Percentiles rank a stretch among this genome's conserved stretches.
These are phyloP conservation scores for Philopedon plagiatum DNA, from an alignment of 2,888 invertebrate genomes.

Conservation along the genomic window DNA sequence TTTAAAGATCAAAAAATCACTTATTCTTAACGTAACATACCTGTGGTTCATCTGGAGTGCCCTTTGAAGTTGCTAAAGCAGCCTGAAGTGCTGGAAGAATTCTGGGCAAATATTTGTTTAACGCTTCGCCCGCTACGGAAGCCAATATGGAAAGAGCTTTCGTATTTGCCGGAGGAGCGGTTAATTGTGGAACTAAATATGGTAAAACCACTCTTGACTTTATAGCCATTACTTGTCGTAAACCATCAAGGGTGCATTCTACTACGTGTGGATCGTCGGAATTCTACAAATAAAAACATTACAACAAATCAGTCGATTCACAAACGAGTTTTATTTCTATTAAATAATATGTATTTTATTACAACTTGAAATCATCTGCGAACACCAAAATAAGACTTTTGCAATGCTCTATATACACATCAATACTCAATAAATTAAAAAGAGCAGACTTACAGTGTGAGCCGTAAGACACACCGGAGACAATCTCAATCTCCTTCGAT, in stretches of 20 bases:
- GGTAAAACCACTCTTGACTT: conserved; percentile 96
- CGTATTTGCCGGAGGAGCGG: conserved; percentile 90
- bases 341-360: too few species aligned
- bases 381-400: too few species aligned
- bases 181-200: conserved; percentile 95
- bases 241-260: conserved; percentile 94
- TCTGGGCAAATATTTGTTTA: conserved; percentile 90
- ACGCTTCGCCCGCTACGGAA: conserved; percentile 93
- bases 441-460: too few species aligned
- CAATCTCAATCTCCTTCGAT: too few species aligned
- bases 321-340: too few species aligned
- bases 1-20: too few species aligned
- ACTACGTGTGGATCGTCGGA: conserved; percentile 85
- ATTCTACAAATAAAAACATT: conserved; percentile 70
- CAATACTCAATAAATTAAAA: too few species aligned
- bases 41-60: conserved; percentile 66
- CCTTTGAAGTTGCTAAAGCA: conserved; percentile 81
- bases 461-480: too few species aligned
- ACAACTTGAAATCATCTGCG: too few species aligned
- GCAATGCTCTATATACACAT: too few species aligned
- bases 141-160: conserved; percentile 94
- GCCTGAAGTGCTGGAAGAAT: conserved; percentile 92
- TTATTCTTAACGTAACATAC: conserved; percentile 51
- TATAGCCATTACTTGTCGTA: conserved; percentile 97
- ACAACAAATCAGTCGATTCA: too few species aligned